Conservation (phyloP, 2,797 vertebrate genomes). For the Botia almorhae region DNA sequence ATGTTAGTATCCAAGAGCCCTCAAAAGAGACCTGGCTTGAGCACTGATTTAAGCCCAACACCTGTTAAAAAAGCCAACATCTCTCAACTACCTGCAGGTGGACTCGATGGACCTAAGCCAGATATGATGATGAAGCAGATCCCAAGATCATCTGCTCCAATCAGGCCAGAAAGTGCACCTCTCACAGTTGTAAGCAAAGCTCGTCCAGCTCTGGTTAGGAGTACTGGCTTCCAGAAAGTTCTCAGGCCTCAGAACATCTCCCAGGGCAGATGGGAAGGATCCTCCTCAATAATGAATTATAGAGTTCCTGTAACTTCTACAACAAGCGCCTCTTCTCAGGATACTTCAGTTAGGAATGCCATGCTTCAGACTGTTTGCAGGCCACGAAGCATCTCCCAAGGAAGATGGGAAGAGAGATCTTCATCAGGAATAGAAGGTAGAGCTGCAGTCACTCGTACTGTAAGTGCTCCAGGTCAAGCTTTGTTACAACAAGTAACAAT, state of each 20-base stretch:
- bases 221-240: slow-evolving; percentile 78
- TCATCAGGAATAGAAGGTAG: slow-evolving; percentile 81
- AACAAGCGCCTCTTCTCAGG: slow-evolving; percentile 48
- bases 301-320: slow-evolving; percentile 26
- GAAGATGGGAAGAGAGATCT: slow-evolving; percentile 79
- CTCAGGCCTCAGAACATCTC: slow-evolving; percentile 74
- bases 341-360: slow-evolving; percentile 72
- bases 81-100: slow-evolving; percentile 76
- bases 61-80: slow-evolving; percentile 89
- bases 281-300: slow-evolving; percentile 79
- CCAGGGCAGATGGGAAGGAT: slow-evolving; percentile 80
- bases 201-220: slow-evolving; percentile 72
- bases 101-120: slow-evolving; percentile 71
- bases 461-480: slow-evolving; percentile 50
- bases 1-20: slow-evolving; percentile 84
- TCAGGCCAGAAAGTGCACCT: slow-evolving; percentile 81
- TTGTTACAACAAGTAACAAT: slow-evolving; percentile 77
- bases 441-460: slow-evolving; percentile 58
- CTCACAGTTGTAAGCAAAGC: slow-evolving; percentile 76
- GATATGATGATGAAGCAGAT: slow-evolving; percentile 66
- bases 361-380: slow-evolving; percentile 80
- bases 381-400: slow-evolving; percentile 74
- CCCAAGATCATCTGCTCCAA: slow-evolving; percentile 71
- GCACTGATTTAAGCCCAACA: slow-evolving; percentile 83
- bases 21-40: slow-evolving; percentile 86